phyloP scores from a whole-genome alignment of 1,140 invertebrate species.

The Ephestia elutella region DNA sequence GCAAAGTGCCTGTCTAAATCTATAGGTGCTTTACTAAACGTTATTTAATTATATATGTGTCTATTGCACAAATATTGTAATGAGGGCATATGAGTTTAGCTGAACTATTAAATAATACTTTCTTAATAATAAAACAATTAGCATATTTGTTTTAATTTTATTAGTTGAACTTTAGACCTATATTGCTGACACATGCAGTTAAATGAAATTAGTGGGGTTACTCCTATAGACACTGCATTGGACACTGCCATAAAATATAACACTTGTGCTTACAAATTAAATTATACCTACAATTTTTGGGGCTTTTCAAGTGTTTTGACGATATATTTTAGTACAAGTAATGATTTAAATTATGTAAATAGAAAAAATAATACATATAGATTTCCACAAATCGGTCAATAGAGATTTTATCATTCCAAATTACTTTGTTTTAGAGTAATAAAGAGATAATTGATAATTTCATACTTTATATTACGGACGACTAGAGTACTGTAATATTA shows the following conservation, averaged over 20 bases:
- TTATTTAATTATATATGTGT: slow-evolving; percentile 15
- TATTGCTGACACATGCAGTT: slow-evolving; percentile 30
- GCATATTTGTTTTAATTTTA: slow-evolving; percentile 4
- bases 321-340: no score
- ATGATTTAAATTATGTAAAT: no score
- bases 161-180: slow-evolving; percentile 13
- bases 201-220: slow-evolving; percentile 24
- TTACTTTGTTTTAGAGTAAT: slow-evolving; percentile 23
- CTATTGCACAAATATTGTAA: slow-evolving; percentile 51
- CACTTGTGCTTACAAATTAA: no score
- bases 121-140: slow-evolving; percentile 6
- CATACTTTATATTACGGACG: slow-evolving; percentile 59
- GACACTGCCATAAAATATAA: slow-evolving; percentile 37
- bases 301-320: no score
- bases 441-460: slow-evolving; percentile 25
- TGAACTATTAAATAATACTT: slow-evolving; percentile 49
- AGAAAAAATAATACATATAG: slow-evolving; percentile 33
- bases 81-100: slow-evolving; percentile 85
- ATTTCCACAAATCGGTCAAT: no score
- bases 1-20: slow-evolving; percentile 44
- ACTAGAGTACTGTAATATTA: slow-evolving; percentile 27
- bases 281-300: no score
- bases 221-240: slow-evolving; percentile 1
- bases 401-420: slow-evolving; percentile 46
- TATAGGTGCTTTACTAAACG: slow-evolving; percentile 39